A percentile compares a stretch with the other conserved stretches of the same genome.
These are phyloP conservation scores for Gorsachius goisagi DNA, from an alignment of 2,113 vertebrate genomes.

Conservation along the genomic window DNA sequence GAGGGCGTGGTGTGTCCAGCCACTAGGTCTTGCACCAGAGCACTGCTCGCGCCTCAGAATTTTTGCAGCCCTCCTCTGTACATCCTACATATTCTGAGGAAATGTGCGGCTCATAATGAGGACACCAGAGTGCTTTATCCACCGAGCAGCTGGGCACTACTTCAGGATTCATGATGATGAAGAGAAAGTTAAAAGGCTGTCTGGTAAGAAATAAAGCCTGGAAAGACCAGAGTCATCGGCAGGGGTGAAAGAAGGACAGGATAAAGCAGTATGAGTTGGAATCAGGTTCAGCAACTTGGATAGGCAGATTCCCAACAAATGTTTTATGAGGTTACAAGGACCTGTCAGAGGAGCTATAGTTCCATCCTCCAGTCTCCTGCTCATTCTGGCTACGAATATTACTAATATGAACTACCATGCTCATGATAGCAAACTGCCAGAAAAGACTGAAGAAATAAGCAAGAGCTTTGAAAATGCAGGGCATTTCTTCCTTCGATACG, in stretches of 20 bases:
- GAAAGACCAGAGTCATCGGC: neutral
- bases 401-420: neutral
- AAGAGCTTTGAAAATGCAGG: neutral
- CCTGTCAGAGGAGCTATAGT: neutral
- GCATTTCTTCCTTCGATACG: neutral
- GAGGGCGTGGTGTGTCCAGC: neutral
- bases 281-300: neutral
- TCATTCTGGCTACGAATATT: neutral
- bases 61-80: neutral
- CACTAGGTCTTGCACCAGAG: too few relatives aligned
- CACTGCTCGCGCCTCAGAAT: neutral
- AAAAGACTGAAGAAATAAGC: neutral
- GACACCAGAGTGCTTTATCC: neutral
- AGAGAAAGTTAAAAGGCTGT: neutral
- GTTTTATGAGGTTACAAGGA: neutral
- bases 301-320: neutral
- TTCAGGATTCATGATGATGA: neutral
- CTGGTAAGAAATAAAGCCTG: neutral
- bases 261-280: neutral
- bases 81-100: neutral
- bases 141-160: neutral
- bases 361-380: neutral
- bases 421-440: neutral
- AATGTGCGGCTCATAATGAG: rapidly evolving
- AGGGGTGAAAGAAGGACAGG: neutral